Base-by-base conservation (phyloP, 2,888 invertebrate genomes). In the Heteropelma amictum region DNA sequence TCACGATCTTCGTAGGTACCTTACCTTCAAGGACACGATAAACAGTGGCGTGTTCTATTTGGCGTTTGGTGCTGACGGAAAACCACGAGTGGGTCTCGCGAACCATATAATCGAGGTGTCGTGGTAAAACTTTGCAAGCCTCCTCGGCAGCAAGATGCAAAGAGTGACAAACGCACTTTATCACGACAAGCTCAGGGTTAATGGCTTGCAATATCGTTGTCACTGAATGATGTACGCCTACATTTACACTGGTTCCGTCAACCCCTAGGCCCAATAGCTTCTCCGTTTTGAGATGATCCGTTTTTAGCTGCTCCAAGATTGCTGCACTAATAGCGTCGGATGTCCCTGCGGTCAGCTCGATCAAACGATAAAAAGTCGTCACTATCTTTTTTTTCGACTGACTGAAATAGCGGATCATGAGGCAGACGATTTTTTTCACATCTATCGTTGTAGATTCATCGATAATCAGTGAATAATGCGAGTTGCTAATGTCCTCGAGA, bases 361-460 rank as follows among this genome's bases (percentile, higher is more conserved):
- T 61, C 2, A 78, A 1, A 7, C 77, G 40, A 65, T 80, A 79
- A 67, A 78, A 78, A 0, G 78, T 73, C 5, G 76, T 78, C n/a
- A 35, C 12, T 4, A 60, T 72, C 21, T 51, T 54, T 33, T 56
- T 61, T 56, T 61, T 76, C 28, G 8, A 7, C 3, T 7, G 8
- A 35, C 69, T 76, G 35, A 77, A 78, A 54, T 74, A 78, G 2
- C 75, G 70, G 1, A 79, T 60, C 77, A 77, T 77, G 8, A 78
- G 21, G 54, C 78, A 79, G 21, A 79, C 14, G 2, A 77, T 17
- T 53, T 76, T 61, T 40, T 68, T 61, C 17, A 65, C 69, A 14
- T 72, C 65, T 3, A 81, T 72, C 70, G 78, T 79, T 26, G 82
- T 84, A 33, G 79, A 84, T 77, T 84, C 82, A 56, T 84, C 83